A percentile compares a stretch with the other conserved stretches of the same genome.
Conservation (phyloP, 2,888 invertebrate species). For the Cabera pusaria region DNA sequence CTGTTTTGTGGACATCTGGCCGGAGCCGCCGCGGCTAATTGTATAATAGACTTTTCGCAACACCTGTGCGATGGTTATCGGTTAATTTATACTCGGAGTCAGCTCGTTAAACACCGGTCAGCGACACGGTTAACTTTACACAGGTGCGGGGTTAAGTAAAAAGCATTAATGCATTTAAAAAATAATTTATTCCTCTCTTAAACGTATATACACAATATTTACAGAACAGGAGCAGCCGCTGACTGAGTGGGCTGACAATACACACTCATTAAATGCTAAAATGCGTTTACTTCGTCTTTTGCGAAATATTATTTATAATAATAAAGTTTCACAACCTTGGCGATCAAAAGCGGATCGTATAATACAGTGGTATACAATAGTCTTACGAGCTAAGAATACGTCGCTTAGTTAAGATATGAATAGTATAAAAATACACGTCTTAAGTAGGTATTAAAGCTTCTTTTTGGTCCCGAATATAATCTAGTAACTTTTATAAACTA, state of each 20-base stretch:
- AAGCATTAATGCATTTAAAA: conserved; percentile 25
- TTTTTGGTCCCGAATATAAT: conserved; percentile 59
- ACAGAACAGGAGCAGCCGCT: conserved; percentile 23
- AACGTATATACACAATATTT: conserved; percentile 43
- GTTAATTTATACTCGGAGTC: conserved; percentile 35
- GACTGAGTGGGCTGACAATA: conserved; percentile 1
- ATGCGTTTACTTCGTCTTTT: background rate
- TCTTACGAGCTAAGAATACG: background rate
- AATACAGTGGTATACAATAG: conserved; percentile 1
- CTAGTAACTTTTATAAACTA: conserved; percentile 53
- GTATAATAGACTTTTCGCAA: conserved; percentile 36
- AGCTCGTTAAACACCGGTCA: conserved; percentile 13
- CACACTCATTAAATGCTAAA: background rate
- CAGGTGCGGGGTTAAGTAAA: conserved; percentile 30
- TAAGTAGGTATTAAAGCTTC: conserved; percentile 60
- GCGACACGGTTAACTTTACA: conserved; percentile 6
- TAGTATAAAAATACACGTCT: conserved; percentile 3
- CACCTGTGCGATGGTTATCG: conserved; percentile 61
- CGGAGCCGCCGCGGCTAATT: conserved; percentile 26
- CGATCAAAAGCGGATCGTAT: background rate
- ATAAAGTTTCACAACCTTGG: conserved; percentile 15
- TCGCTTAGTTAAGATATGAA: background rate
- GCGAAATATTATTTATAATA: conserved; percentile 1
- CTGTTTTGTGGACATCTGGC: conserved; percentile 40
- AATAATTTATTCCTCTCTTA: conserved; percentile 51